Evolutionary conservation across 2,113 vertebrate species (phyloP).

Genomic region (Entomyzon cyanotis): DNA sequence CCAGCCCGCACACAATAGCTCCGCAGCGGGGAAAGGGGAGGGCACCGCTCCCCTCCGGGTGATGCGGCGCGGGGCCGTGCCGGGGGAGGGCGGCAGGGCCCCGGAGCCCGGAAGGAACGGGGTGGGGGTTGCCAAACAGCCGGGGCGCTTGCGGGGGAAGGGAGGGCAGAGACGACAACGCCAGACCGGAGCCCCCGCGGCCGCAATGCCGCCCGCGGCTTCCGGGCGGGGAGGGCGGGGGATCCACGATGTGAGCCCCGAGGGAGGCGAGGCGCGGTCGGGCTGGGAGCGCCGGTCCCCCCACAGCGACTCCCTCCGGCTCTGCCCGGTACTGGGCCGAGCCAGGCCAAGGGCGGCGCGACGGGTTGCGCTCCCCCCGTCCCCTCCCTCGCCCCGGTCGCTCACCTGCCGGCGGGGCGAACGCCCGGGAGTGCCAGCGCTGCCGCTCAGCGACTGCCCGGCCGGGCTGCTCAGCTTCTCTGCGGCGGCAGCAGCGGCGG

Average conservation of each 20-base stretch:
- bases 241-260: not conserved
- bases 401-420: slow-evolving; percentile 39
- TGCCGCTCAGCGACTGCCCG: slow-evolving; percentile 46
- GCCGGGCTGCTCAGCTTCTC: slow-evolving; percentile 52
- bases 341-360: slow-evolving; percentile 44
- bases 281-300: not conserved
- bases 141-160: not conserved
- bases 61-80: not conserved
- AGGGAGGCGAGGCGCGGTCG: not conserved
- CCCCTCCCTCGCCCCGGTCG: not conserved
- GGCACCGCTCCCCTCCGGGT: not conserved
- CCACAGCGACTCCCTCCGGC: slow-evolving; percentile 54
- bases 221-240: not conserved
- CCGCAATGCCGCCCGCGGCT: not conserved
- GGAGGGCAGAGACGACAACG: not conserved
- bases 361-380: not conserved
- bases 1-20: not conserved
- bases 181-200: not conserved
- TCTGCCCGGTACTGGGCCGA: slow-evolving; percentile 24
- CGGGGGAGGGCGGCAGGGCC: not conserved
- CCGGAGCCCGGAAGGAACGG: not conserved
- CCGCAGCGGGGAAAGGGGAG: not conserved
- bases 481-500: not conserved
- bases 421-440: slow-evolving; percentile 3
- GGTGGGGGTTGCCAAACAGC: not conserved